phyloP scores from a whole-genome alignment of 2,113 vertebrate species.

The Hypomesus transpacificus region DNA sequence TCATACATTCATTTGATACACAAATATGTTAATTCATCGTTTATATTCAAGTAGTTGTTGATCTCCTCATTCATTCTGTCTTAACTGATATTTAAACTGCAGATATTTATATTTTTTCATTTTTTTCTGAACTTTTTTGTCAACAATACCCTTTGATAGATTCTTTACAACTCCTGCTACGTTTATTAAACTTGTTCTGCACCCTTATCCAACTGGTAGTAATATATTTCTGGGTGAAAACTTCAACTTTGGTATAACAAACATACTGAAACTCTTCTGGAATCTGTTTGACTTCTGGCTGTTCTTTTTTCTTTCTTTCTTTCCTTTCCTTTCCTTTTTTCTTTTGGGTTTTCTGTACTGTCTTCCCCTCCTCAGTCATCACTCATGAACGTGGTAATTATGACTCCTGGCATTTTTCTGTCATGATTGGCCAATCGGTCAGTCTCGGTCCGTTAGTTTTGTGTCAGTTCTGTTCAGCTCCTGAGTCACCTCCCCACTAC shows the following conservation, averaged over 20 bases:
- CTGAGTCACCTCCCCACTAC: slow-evolving; percentile 57
- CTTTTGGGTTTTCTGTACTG: slow-evolving; percentile 79
- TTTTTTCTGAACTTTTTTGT: slow-evolving; percentile 36
- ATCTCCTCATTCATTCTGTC: too few relatives aligned
- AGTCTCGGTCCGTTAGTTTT: slow-evolving; percentile 58
- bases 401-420: slow-evolving; percentile 77
- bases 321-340: slow-evolving; percentile 66
- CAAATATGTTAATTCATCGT: too few relatives aligned
- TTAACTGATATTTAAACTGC: background rate
- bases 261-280: slow-evolving; percentile 64
- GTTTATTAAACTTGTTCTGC: slow-evolving; percentile 13
- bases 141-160: slow-evolving; percentile 46
- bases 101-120: background rate
- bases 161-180: slow-evolving; percentile 1
- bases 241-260: slow-evolving; percentile 22
- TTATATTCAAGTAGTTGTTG: too few relatives aligned
- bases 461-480: slow-evolving; percentile 82
- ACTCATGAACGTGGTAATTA: slow-evolving; percentile 96
- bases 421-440: slow-evolving; percentile 57
- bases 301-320: slow-evolving; percentile 71
- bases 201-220: slow-evolving; percentile 18
- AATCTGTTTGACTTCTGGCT: slow-evolving; percentile 71
- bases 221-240: too few relatives aligned
- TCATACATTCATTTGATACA: too few relatives aligned
- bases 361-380: slow-evolving; percentile 88